Evolutionary conservation across 2,113 vertebrate genomes (phyloP).

Genomic region (Plectropomus leopardus): DNA sequence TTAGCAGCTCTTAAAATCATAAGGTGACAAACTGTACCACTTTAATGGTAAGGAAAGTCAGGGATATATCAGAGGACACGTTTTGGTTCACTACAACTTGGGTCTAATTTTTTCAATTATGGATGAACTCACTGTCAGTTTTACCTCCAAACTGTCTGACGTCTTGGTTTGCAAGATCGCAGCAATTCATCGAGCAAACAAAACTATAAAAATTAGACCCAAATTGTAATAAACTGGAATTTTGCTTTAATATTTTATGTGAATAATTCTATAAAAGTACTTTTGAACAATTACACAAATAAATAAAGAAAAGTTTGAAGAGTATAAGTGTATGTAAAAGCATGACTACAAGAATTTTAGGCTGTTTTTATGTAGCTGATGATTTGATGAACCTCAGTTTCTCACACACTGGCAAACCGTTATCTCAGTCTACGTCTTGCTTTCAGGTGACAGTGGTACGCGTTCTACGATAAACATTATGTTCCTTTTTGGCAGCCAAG

Average conservation of each 20-base stretch:
- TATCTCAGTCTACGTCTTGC: neutral
- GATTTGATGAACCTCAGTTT: neutral
- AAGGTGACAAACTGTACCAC: neutral
- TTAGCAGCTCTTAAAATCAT: slow-evolving; percentile 9
- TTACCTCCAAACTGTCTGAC: neutral
- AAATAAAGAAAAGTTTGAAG: slow-evolving; percentile 34
- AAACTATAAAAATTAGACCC: neutral
- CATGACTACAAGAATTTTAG: neutral
- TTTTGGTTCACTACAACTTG: neutral
- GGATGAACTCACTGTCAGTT: neutral
- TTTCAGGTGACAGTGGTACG: neutral
- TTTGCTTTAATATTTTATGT: neutral
- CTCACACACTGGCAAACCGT: neutral
- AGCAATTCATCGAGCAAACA: neutral
- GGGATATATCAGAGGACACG: neutral
- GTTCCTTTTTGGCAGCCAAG: slow-evolving; percentile 1
- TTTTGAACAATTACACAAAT: slow-evolving; percentile 20
- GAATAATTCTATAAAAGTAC: neutral
- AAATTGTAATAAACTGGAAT: slow-evolving; percentile 11
- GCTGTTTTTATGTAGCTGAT: slow-evolving; percentile 1
- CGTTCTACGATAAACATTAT: neutral
- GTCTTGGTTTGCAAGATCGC: neutral
- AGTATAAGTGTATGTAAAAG: neutral
- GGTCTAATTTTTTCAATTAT: neutral
- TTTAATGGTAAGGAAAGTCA: neutral